Evolutionary conservation across 2,113 vertebrate genomes (phyloP).

Genomic region (Ammodytes dubius): DNA sequence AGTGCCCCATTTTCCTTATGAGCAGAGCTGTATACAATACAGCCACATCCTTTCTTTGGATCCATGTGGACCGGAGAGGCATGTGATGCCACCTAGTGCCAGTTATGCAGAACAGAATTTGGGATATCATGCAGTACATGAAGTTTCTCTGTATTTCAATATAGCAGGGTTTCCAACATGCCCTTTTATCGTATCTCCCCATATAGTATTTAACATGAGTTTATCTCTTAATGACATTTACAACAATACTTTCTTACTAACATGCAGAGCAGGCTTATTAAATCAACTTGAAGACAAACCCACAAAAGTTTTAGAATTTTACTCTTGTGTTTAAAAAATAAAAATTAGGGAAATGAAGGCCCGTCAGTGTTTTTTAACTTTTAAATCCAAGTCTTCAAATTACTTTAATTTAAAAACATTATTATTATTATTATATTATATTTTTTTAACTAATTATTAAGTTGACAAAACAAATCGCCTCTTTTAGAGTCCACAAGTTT

Average conservation of each 20-base stretch:
- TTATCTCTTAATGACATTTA: not conserved
- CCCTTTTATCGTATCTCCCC: not conserved
- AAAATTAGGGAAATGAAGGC: too few species aligned
- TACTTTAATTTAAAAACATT: not conserved
- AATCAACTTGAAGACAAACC: not conserved
- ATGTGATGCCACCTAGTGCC: slow-evolving; percentile 86
- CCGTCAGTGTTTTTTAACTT: not conserved
- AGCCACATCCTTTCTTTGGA: slow-evolving; percentile 65
- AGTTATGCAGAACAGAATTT: slow-evolving; percentile 76
- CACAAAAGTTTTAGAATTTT: not conserved
- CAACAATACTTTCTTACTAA: not conserved
- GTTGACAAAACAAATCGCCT: not conserved
- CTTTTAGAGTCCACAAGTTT: not conserved
- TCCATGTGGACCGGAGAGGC: slow-evolving; percentile 68
- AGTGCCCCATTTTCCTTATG: slow-evolving; percentile 67
- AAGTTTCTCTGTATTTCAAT: not conserved
- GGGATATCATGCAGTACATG: not conserved
- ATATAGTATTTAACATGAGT: not conserved
- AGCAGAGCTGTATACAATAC: slow-evolving; percentile 56
- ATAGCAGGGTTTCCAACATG: not conserved
- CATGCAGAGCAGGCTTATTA: not conserved
- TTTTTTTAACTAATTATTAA: not conserved
- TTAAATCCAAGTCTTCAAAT: not conserved
- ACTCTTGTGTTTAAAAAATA: too few species aligned
- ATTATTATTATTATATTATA: too few species aligned